Evolutionary conservation across 2,797 vertebrate genomes (phyloP), one percentile per base, ranked within the genome.

Genomic region (Oryzias dopingdopingensis): DNA sequence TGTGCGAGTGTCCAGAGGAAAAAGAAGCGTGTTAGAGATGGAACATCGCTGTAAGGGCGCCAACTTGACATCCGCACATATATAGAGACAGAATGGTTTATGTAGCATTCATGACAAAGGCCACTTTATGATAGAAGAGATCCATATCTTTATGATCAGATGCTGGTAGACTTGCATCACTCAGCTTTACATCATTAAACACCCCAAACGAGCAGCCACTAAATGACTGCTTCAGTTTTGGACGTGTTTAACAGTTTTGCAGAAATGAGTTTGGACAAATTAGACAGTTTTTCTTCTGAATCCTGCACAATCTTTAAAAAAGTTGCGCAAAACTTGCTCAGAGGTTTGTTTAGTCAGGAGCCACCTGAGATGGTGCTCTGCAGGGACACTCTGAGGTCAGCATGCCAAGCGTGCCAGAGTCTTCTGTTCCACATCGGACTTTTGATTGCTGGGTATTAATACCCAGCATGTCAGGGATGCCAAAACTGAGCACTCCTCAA

Each of bases 361-460:
- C 65, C 73, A 76, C 67, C 59, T 49, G 70, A 66, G 32, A 10
- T 12, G 32, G 10, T 10, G 32, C 32, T 4, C 10, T 37, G 42
- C 32, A 6, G 77, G 82, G 82, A 86, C 84, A 78, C 52, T 24
- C 72, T 37, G 85, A 82, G 87, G 80, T 84, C 85, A 82, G 63
- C 76, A 54, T 83, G 76, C 77, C 74, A 18, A 26, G 61, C 77
- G 15, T 48, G 61, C 79, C 80, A 54, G 13, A 13, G 63, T 77
- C 78, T 88, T 82, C 73, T 59, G 72, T 84, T 83, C 77, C 81
- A 74, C 68, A 50, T 51, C 14, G 57, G 67, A 60, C 66, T 55
- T 67, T 70, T 78, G 78, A 76, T 80, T 70, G 72, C 69, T 42
- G 52, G 70, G 82, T 89, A 89, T 86, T 83, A 89, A 88, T 88